Base-by-base conservation (phyloP, 2,113 vertebrate species). In the Lynx canadensis region DNA sequence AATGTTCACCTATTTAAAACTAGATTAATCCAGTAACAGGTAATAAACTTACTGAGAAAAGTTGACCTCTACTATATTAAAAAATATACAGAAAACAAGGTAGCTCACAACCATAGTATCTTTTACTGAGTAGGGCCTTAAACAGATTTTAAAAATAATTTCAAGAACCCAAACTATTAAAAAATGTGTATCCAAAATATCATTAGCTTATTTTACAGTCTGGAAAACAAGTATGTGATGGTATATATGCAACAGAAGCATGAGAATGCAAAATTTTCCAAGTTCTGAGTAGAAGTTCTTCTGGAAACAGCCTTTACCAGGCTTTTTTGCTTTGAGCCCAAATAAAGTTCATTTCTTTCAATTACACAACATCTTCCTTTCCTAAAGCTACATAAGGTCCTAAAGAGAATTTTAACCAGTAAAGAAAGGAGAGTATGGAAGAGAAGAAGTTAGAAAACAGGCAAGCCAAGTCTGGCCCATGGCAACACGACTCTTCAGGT, bases 51-150 rank as follows among this genome's bases (percentile, higher is more conserved):
- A 83, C 38, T 85, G 25, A 79, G 31, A 93, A 97, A 57, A 57
- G 8, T 76, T 66, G 71, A 73, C 7, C 48, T 94, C 66, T 82
- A 88, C 45, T 68, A 89, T 23, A 71, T 0, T 90, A 29, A 94
- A 95, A 97, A 89, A 36, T 36, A 48, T 73, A 91, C 15, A 16
- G n/a, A 73, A 88, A 89, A 97, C n/a, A 83, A 94, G 90, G 27
- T 36, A 74, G 38, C 36, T 87, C 55, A 97, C n/a, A 73, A 68
- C 57, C 21, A 94, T 19, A 91, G n/a, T n/a, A 81, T 38, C 12
- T 74, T 83, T 97, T 63, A 93, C 23, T 89, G 73, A 82, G 41
- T 33, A 73, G 48, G 19, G 23, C 9, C 36, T 79, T 90, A 84
- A 80, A 86, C 19, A 80, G 41, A 48, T 78, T 48, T 78, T 48